A percentile compares a stretch with the other conserved stretches of the same genome.
phyloP scores from a whole-genome alignment of 2,113 vertebrate genomes.

The Blennius ocellaris region DNA sequence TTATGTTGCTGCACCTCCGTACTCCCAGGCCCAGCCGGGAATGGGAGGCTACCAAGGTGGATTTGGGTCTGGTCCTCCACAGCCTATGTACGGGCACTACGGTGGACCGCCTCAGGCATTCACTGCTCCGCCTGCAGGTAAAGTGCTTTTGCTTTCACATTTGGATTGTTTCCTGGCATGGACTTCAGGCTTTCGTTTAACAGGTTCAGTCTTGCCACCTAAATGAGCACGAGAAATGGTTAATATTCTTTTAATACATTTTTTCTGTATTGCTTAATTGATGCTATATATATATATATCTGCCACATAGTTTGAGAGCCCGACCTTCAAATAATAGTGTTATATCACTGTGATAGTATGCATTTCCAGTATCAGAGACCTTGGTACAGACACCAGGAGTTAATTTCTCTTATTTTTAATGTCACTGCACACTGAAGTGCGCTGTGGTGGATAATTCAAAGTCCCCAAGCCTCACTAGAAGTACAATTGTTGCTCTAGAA shows the following conservation, averaged over 20 bases:
- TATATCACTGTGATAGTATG: background rate
- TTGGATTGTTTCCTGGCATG: background rate
- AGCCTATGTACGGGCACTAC: conserved; percentile 88
- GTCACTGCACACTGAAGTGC: background rate
- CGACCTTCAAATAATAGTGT: background rate
- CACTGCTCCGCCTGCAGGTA: conserved; percentile 85
- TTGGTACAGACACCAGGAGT: background rate
- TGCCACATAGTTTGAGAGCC: background rate
- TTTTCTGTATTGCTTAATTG: background rate
- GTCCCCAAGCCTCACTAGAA: background rate
- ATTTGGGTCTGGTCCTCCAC: conserved; percentile 80
- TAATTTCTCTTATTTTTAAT: conserved; percentile 1
- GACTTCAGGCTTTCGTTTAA: background rate
- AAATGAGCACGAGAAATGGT: background rate
- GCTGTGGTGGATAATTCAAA: background rate
- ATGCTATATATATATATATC: background rate
- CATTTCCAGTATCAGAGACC: background rate
- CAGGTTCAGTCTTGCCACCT: conserved; percentile 25
- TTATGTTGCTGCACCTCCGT: conserved; percentile 92
- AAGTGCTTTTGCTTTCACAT: background rate
- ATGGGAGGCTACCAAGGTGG: conserved; percentile 87
- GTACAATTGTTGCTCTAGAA: background rate
- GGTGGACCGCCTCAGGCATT: conserved; percentile 82
- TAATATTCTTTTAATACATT: background rate
- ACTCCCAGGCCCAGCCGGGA: conserved; percentile 92